Evolutionary conservation across 2,888 invertebrate species (phyloP).

Genomic region (Tachina grossa): DNA sequence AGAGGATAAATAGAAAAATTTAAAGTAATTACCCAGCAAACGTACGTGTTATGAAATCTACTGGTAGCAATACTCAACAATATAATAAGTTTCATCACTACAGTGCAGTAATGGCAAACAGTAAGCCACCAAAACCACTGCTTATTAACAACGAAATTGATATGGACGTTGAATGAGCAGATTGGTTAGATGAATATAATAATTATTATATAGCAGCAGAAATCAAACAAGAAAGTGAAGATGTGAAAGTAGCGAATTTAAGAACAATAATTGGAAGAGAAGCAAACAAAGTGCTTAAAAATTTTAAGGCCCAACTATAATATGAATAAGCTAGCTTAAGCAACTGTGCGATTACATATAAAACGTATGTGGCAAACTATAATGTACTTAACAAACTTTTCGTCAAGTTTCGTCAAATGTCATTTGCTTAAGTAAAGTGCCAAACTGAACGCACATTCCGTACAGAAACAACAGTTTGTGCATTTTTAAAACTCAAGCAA

Average conservation of each 20-base stretch:
- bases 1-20: not conserved
- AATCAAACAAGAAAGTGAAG: constrained; percentile 16
- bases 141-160: not conserved
- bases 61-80: too few relatives aligned
- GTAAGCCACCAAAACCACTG: not conserved
- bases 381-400: too few relatives aligned
- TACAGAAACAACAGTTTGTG: too few relatives aligned
- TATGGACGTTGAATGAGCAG: constrained; percentile 6
- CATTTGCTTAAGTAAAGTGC: too few relatives aligned
- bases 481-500: too few relatives aligned
- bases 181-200: constrained; percentile 7
- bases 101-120: not conserved
- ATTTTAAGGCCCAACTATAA: too few relatives aligned
- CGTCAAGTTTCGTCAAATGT: too few relatives aligned
- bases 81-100: not conserved
- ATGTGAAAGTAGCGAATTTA: constrained; percentile 27
- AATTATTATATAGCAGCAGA: constrained; percentile 13
- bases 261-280: constrained; percentile 15
- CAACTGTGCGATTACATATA: too few relatives aligned
- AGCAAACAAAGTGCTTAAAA: not conserved
- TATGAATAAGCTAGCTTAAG: too few relatives aligned
- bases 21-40: not conserved
- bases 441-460: too few relatives aligned
- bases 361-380: too few relatives aligned
- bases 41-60: too few relatives aligned